These are phyloP conservation scores for Drosophila subobscura DNA, from an alignment of 1,140 invertebrate genomes.

Conservation along the genomic window DNA sequence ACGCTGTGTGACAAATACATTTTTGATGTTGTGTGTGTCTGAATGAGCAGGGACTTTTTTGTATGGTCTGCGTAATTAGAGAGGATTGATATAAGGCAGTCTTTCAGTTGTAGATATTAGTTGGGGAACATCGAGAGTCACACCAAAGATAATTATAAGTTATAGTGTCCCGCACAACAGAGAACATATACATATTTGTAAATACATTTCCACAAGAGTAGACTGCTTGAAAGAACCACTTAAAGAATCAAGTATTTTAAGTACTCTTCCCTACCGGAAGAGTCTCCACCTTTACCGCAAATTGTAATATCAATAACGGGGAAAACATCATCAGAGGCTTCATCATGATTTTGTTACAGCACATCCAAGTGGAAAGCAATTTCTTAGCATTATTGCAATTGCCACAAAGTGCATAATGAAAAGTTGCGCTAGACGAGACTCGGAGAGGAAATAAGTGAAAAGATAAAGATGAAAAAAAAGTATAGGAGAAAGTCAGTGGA, in stretches of 20 bases:
- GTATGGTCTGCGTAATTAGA: slow-evolving; percentile 1
- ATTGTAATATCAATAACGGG: slow-evolving; percentile 17
- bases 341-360: slow-evolving; percentile 19
- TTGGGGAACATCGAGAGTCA: not conserved
- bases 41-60: slow-evolving; percentile 9
- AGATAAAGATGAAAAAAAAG: slow-evolving; percentile 25
- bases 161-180: no score
- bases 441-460: slow-evolving; percentile 13
- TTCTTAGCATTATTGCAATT: slow-evolving; percentile 71
- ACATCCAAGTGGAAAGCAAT: slow-evolving; percentile 68
- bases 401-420: slow-evolving; percentile 63
- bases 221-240: no score
- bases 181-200: no score
- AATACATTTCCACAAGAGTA: no score
- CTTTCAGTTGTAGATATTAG: not conserved
- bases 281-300: not conserved
- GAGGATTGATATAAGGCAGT: not conserved
- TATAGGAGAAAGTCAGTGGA: slow-evolving; percentile 47
- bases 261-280: not conserved
- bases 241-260: slow-evolving; percentile 16
- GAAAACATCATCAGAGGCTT: slow-evolving; percentile 8
- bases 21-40: slow-evolving; percentile 25
- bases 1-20: slow-evolving; percentile 22
- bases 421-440: slow-evolving; percentile 47
- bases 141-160: no score